Conservation (phyloP, 2,113 vertebrate species). For the Channa argus region DNA sequence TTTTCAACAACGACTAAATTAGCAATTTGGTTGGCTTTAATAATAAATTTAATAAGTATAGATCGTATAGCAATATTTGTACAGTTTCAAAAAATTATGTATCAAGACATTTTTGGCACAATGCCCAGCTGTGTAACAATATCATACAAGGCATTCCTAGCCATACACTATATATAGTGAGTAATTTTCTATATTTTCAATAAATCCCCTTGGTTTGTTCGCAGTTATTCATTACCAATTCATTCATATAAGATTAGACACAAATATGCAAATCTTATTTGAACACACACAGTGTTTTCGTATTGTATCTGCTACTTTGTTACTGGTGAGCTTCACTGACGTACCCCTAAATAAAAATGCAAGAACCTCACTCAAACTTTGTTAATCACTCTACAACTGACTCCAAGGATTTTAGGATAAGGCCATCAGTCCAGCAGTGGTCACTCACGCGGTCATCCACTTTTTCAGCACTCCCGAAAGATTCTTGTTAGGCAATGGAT, state of each 20-base stretch:
- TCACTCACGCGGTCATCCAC: slow-evolving; percentile 20
- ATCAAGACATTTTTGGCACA: slow-evolving; percentile 28
- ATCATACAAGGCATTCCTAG: slow-evolving; percentile 5
- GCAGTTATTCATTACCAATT: slow-evolving; percentile 10
- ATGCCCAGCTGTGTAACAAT: background rate
- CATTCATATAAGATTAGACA: slow-evolving; percentile 1
- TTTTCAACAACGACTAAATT: background rate
- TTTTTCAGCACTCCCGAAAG: slow-evolving; percentile 34
- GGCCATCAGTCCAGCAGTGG: slow-evolving; percentile 33
- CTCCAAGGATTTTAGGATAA: slow-evolving; percentile 12
- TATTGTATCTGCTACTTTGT: background rate
- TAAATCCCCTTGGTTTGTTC: slow-evolving; percentile 8
- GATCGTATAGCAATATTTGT: slow-evolving; percentile 15
- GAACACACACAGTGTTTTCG: slow-evolving; percentile 6
- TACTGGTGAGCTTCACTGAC: slow-evolving; percentile 1
- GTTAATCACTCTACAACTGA: slow-evolving; percentile 3
- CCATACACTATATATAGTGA: slow-evolving; percentile 17
- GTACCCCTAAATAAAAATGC: background rate
- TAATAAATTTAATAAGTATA: slow-evolving; percentile 27
- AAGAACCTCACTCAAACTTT: background rate
- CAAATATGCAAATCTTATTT: background rate
- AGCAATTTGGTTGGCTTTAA: slow-evolving; percentile 22
- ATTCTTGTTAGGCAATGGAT: slow-evolving; percentile 35
- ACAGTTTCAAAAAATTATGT: slow-evolving; percentile 14
- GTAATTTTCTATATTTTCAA: background rate